These are phyloP conservation scores for Mesorhabditis belari DNA, from an alignment of 2,888 invertebrate genomes.

Conservation along the genomic window DNA sequence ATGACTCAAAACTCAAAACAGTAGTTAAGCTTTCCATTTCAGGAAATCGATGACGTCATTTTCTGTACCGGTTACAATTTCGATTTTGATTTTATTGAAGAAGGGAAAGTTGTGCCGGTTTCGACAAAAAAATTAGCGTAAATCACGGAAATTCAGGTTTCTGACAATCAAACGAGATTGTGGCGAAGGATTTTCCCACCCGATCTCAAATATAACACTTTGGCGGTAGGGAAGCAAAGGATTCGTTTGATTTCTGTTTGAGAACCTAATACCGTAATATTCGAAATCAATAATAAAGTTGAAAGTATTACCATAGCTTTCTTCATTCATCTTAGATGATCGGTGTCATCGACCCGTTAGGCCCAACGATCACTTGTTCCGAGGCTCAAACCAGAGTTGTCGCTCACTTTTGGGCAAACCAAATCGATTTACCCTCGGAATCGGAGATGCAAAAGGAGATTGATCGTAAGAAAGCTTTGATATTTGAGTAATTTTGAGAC, in stretches of 20 bases:
- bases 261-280: no score
- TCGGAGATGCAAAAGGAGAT: conserved; percentile 5
- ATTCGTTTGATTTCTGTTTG: no score
- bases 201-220: conserved; percentile 27
- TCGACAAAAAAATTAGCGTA: no score
- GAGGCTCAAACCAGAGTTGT: conserved; percentile 26
- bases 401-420: conserved; percentile 9
- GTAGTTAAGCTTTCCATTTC: neutral
- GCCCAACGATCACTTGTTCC: conserved; percentile 19
- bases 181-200: conserved; percentile 43
- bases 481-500: no score
- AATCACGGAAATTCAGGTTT: neutral
- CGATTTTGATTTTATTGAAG: conserved; percentile 29
- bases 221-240: conserved; percentile 21
- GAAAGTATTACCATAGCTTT: neutral
- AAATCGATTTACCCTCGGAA: conserved; percentile 2
- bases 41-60: conserved; percentile 18
- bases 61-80: conserved; percentile 37
- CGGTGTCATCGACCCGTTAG: conserved; percentile 30
- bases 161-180: conserved; percentile 35
- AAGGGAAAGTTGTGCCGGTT: conserved; percentile 19
- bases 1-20: neutral
- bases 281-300: neutral
- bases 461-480: conserved; percentile 2
- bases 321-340: conserved; percentile 15